Base-by-base conservation (phyloP, 2,888 invertebrate genomes). In the Gibbula magus region DNA sequence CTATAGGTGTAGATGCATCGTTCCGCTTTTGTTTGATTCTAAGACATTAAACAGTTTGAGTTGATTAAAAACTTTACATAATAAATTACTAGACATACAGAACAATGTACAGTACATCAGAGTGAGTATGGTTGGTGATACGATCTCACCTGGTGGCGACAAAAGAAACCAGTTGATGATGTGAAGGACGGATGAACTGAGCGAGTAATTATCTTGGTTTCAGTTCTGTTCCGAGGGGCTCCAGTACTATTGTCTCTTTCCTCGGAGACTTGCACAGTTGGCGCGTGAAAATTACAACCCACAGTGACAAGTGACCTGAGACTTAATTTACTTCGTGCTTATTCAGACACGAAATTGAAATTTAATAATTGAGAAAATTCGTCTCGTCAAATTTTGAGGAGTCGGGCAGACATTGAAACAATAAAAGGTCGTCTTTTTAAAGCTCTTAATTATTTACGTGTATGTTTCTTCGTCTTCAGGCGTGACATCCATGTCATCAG, bases 321-420 rank as follows among this genome's bases (percentile, higher is more conserved):
- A 70, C 70, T 39, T 39, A 70, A 18, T 18, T 70, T 35, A 22
- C 35, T 70, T 70, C 35, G 35, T 20, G 35, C 10, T n/a, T 20
- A 70, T 35, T 70, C 32, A 70, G 70, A 70, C 70, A 70, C 35
- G 70, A 70, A 70, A 70, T 70, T 70, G 70, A 70, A 70, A 70
- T 70, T 70, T 70, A 70, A 70, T 70, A 70, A 70, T 70, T 39
- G 39, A 70, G 70, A 70, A 70, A 70, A 35, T 20, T 29, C 35
- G 70, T 70, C 29, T 70, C 32, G 20, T 70, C 70, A 29, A 70
- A 39, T 39, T 35, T 70, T 39, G 70, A n/a, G 20, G 70, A 29
- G 61, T 25, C 29, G 61, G 16, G 61, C 16, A 25, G 25, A 25
- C 29, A 29, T 35, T 35, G 39, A 70, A 35, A 70, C 70, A 70